phyloP scores from a whole-genome alignment of 2,888 invertebrate species.

The Actias luna region DNA sequence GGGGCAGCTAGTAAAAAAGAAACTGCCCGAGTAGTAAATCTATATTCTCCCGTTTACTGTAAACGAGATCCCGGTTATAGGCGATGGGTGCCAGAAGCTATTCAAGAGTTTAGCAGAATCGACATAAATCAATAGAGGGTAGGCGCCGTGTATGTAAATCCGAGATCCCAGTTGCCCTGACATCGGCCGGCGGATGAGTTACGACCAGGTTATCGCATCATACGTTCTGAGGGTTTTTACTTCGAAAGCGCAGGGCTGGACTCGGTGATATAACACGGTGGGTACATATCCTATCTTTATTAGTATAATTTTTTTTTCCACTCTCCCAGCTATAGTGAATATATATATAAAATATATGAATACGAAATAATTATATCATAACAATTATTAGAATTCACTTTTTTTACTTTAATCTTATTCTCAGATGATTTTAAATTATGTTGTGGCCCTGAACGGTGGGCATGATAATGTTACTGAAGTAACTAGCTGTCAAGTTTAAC shows the following conservation, averaged over 20 bases:
- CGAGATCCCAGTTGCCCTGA: conserved; percentile 38
- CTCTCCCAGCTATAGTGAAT: neutral
- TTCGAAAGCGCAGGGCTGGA: conserved; percentile 4
- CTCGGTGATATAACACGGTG: neutral
- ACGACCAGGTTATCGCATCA: conserved; percentile 51
- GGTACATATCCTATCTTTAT: neutral
- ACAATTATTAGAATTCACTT: too few species aligned
- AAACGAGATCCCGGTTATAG: neutral
- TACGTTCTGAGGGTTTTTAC: conserved; percentile 42
- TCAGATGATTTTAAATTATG: too few species aligned
- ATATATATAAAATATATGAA: neutral
- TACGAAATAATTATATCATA: neutral
- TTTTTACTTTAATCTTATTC: too few species aligned
- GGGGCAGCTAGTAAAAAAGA: too few species aligned
- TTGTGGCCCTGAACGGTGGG: too few species aligned
- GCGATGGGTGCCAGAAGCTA: conserved; percentile 3
- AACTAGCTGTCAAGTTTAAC: too few species aligned
- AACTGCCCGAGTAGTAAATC: neutral
- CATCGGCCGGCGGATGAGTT: conserved; percentile 53
- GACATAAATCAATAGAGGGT: conserved; percentile 59
- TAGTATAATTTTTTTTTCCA: neutral
- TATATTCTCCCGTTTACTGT: neutral
- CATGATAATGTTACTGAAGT: too few species aligned
- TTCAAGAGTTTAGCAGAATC: conserved; percentile 41
- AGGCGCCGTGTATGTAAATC: conserved; percentile 62